Evolutionary conservation across 1,140 invertebrate species (phyloP).

Genomic region (Scaptodrosophila lebanonensis): DNA sequence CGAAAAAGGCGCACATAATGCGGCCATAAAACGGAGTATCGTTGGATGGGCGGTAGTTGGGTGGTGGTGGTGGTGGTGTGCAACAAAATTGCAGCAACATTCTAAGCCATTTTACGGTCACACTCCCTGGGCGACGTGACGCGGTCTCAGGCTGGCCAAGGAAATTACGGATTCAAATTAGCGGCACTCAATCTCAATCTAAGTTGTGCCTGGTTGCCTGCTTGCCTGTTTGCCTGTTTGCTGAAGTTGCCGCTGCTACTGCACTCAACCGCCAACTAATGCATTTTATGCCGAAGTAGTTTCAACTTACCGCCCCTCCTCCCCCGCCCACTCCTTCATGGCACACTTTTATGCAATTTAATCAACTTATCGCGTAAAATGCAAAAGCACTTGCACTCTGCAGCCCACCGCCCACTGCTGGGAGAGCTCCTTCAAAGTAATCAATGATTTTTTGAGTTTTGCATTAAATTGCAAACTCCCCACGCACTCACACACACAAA

Average conservation of each 20-base stretch:
- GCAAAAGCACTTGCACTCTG: constrained; percentile 40
- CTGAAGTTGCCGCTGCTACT: constrained; percentile 7
- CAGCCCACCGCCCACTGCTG: not conserved
- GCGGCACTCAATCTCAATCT: constrained; percentile 71
- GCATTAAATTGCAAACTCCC: constrained; percentile 47
- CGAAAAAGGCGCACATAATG: constrained; percentile 39
- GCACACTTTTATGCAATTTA: constrained; percentile 67
- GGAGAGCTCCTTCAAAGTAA: constrained; percentile 36
- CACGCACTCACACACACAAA: not conserved
- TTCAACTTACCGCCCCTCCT: no score
- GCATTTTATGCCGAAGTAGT: not conserved
- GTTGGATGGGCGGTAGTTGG: no score
- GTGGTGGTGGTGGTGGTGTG: constrained; percentile 18
- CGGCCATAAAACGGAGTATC: constrained; percentile 44
- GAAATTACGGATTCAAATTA: constrained; percentile 74
- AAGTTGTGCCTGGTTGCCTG: constrained; percentile 40
- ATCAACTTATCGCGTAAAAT: constrained; percentile 66
- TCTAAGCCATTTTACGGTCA: constrained; percentile 53
- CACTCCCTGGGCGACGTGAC: not conserved
- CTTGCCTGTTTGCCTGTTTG: constrained; percentile 51
- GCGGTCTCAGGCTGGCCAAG: constrained; percentile 24
- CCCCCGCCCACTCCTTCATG: constrained; percentile 2
- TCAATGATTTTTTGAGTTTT: constrained; percentile 62
- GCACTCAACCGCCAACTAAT: constrained; percentile 4
- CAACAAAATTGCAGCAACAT: constrained; percentile 62